These are phyloP conservation scores for Caenorhabditis sp. DNA, from an alignment of 2,888 invertebrate species.

Conservation along the genomic window DNA sequence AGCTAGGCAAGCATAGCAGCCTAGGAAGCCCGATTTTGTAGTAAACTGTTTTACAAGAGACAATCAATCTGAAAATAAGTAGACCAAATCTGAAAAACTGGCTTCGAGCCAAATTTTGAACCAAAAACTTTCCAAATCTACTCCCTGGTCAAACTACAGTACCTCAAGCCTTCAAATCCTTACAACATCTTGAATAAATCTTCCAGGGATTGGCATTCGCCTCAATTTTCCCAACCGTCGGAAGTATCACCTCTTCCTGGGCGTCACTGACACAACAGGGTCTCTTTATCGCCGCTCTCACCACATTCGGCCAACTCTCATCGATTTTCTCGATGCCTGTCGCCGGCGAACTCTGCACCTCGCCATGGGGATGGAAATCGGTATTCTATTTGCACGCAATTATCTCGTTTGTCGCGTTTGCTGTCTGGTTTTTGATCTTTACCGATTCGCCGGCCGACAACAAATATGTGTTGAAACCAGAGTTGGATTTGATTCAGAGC, in stretches of 20 bases:
- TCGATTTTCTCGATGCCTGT: slow-evolving; percentile 57
- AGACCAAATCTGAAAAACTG: too few relatives aligned
- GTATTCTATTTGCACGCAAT: slow-evolving; percentile 65
- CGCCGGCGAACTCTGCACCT: slow-evolving; percentile 57
- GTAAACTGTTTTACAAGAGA: too few relatives aligned
- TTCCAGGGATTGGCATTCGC: slow-evolving; percentile 49
- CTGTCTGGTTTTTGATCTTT: slow-evolving; percentile 47
- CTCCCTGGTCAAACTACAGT: too few relatives aligned
- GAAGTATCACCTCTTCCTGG: slow-evolving; percentile 50
- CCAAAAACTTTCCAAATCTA: too few relatives aligned
- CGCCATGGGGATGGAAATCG: slow-evolving; percentile 62
- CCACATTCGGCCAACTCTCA: slow-evolving; percentile 49
- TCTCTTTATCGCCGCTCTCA: slow-evolving; percentile 47
- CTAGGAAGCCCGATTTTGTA: too few relatives aligned
- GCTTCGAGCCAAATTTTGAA: too few relatives aligned
- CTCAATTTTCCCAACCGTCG: slow-evolving; percentile 46
- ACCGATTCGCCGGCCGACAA: slow-evolving; percentile 41
- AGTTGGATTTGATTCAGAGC: slow-evolving; percentile 37
- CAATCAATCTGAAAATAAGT: too few relatives aligned
- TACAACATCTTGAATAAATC: too few relatives aligned
- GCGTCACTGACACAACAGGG: slow-evolving; percentile 49
- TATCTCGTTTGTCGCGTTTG: slow-evolving; percentile 57
- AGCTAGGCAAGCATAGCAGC: too few relatives aligned
- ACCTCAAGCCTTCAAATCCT: too few relatives aligned
- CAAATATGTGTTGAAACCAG: slow-evolving; percentile 17